Conservation (phyloP, 2,888 invertebrate genomes). For the Falcaria lacertinaria region DNA sequence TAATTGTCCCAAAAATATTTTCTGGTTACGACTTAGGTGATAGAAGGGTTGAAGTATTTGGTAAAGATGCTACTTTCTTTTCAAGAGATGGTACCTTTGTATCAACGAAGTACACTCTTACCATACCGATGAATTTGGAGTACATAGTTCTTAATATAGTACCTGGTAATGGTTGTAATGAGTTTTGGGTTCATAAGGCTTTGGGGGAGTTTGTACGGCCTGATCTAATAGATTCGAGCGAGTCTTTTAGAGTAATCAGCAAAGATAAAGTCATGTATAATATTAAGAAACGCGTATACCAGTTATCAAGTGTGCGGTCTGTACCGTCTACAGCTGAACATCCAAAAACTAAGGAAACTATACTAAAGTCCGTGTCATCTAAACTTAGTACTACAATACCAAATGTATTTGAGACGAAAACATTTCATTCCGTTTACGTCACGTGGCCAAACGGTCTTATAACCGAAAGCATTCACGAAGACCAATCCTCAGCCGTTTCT, state of each 20-base stretch:
- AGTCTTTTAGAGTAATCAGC: slow-evolving; percentile 57
- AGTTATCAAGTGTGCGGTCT: slow-evolving; percentile 20
- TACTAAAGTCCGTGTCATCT: slow-evolving; percentile 13
- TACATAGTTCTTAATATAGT: slow-evolving; percentile 49
- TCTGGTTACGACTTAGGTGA: slow-evolving; percentile 62
- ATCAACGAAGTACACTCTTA: slow-evolving; percentile 46
- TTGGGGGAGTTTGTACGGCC: slow-evolving; percentile 39
- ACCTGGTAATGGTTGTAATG: slow-evolving; percentile 52
- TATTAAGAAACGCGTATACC: slow-evolving; percentile 49
- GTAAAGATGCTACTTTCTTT: slow-evolving; percentile 59
- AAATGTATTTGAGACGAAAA: slow-evolving; percentile 31
- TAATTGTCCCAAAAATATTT: slow-evolving; percentile 43
- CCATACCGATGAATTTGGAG: slow-evolving; percentile 61
- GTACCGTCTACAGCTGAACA: slow-evolving; percentile 18
- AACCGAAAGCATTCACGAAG: slow-evolving; percentile 56
- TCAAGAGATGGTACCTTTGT: slow-evolving; percentile 63
- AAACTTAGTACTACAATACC: slow-evolving; percentile 14
- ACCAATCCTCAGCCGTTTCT: slow-evolving; percentile 47
- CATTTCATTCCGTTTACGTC: slow-evolving; percentile 49
- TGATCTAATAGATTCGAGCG: slow-evolving; percentile 38
- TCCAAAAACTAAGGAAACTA: slow-evolving; percentile 25
- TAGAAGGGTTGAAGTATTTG: slow-evolving; percentile 65
- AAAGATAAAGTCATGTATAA: slow-evolving; percentile 58
- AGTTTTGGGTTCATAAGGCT: slow-evolving; percentile 61
- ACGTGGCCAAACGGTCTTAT: slow-evolving; percentile 71